phyloP scores from a whole-genome alignment of 2,113 vertebrate species.

The Chauna torquata region DNA sequence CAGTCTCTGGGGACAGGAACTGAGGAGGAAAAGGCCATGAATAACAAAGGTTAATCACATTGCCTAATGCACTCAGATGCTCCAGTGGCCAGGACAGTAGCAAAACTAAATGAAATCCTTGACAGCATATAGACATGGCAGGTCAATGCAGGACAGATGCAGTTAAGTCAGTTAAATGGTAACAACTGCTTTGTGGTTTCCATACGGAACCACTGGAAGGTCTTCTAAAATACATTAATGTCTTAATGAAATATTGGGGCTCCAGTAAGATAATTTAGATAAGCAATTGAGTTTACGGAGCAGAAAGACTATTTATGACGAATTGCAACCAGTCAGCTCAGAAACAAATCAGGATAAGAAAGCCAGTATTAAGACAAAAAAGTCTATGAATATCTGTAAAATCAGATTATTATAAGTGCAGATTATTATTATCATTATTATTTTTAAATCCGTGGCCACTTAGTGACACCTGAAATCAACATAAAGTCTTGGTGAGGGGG shows the following conservation, averaged over 20 bases:
- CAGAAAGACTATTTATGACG: background rate
- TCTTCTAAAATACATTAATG: background rate
- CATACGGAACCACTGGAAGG: background rate
- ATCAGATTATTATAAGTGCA: background rate
- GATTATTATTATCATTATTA: background rate
- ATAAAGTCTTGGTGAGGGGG: background rate
- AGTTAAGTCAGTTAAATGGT: background rate
- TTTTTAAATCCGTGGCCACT: background rate
- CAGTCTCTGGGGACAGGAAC: background rate
- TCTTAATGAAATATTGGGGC: background rate
- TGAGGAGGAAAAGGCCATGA: background rate
- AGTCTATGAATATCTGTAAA: background rate
- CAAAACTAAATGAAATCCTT: background rate
- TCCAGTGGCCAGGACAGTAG: background rate
- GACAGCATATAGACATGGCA: background rate
- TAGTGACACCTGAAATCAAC: background rate
- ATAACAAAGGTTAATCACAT: background rate
- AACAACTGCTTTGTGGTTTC: background rate
- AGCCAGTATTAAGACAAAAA: background rate
- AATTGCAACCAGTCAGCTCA: background rate
- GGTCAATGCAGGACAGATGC: background rate
- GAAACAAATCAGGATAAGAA: background rate
- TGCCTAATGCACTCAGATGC: background rate
- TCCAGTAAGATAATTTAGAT: background rate
- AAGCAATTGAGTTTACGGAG: background rate